Conservation (phyloP, 2,113 vertebrate species). For the Halichoerus grypus region DNA sequence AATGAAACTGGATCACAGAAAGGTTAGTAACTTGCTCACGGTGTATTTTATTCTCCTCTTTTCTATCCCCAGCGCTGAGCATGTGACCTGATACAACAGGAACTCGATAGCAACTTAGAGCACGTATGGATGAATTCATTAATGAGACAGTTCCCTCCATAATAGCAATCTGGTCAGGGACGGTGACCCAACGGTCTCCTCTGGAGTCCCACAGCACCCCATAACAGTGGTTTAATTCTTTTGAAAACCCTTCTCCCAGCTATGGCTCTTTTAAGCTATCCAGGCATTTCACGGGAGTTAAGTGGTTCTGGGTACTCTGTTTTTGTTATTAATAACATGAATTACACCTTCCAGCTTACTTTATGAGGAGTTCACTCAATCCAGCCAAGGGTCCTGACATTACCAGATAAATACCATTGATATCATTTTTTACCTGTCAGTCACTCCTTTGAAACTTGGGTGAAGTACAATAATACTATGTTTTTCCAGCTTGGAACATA, state of each 20-base stretch:
- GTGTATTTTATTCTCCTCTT: neutral
- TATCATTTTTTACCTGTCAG: constrained; percentile 41
- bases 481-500: constrained; percentile 36
- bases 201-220: rapidly evolving
- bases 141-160: neutral
- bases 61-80: neutral
- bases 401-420: constrained; percentile 10
- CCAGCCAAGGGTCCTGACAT: neutral
- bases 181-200: neutral
- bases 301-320: neutral
- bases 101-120: neutral
- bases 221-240: neutral
- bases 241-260: neutral
- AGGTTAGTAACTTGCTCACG: neutral
- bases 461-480: constrained; percentile 69
- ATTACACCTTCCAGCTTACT: neutral
- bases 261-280: neutral
- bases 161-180: neutral
- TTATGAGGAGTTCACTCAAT: neutral
- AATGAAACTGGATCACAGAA: neutral
- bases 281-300: neutral
- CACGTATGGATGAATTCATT: neutral
- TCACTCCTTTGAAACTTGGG: constrained; percentile 47
- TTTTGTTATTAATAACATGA: neutral
- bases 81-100: neutral